These are phyloP conservation scores for Lathamus discolor DNA, from an alignment of 2,113 vertebrate species.

Conservation along the genomic window DNA sequence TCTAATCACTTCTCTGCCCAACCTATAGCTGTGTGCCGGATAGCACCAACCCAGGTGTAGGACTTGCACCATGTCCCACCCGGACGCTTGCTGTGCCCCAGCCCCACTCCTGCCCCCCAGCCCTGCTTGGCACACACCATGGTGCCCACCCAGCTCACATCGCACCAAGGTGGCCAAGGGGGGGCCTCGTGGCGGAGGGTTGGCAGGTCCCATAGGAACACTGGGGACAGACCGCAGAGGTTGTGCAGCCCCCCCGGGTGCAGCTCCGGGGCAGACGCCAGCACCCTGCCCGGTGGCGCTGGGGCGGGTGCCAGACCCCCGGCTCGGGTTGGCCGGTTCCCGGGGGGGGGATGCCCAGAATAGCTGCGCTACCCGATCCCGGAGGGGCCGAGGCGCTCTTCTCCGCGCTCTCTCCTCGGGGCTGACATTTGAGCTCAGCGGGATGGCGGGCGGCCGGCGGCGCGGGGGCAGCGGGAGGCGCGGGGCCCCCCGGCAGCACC, in stretches of 20 bases:
- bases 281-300: rapidly evolving
- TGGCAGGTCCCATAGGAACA: rapidly evolving
- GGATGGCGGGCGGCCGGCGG: neutral
- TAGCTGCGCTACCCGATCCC: conserved; percentile 35
- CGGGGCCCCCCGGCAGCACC: neutral
- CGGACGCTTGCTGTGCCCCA: neutral
- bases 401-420: neutral
- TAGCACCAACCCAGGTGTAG: neutral
- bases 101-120: no score
- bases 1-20: neutral
- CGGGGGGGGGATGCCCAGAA: conserved; percentile 27
- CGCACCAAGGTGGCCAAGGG: no score
- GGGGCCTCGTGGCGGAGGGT: rapidly evolving
- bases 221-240: neutral
- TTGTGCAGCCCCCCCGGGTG: neutral
- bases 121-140: neutral
- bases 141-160: neutral
- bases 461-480: neutral
- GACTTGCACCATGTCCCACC: rapidly evolving
- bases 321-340: neutral
- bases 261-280: neutral
- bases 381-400: neutral
- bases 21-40: neutral
- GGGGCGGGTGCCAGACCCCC: neutral
- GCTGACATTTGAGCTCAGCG: conserved; percentile 23